Base-by-base conservation (phyloP, 2,888 invertebrate species). In the Neuroscelio doddi region DNA sequence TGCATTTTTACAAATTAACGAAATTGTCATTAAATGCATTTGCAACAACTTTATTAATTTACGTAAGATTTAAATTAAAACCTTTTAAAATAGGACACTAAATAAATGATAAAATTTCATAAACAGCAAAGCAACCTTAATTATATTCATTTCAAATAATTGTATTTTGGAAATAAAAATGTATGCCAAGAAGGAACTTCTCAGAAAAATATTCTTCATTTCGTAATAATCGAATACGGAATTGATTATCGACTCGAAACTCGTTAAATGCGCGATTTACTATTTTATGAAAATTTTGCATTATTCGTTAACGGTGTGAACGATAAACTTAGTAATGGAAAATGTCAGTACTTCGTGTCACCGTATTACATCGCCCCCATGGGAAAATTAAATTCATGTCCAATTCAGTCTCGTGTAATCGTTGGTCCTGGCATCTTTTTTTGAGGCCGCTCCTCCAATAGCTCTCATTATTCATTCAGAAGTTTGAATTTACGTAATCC, bases 261-360 rank as follows among this genome's bases (percentile, higher is more conserved):
- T 26, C 45, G 51, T 39, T 29, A 62, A 50, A 50, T 34, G 45
- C 36, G 38, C 17, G 32, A 55, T 45, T 62, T 39, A 42, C 45
- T 27, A 55, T 50, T 62, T 50, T 17, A 49, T 34, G 62, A 55
- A 55, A 46, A 50, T 53, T 42, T 39, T 38, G 15, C 27, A 38
- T 45, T 50, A 45, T 49, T 30, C 10, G 49, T 10, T 47, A 49
- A 32, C 52, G 17, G 52, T 30, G 36, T 50, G 41, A 55, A 51
- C 56, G 50, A 55, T 49, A 50, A 50, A 56, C 51, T 50, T 56
- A 44, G 63, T 67, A 67, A 64, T 64, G 59, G 63, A 50, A 56
- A 63, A 58, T 32, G 46, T 53, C 58, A 67, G 56, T 63, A 63
- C 56, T 59, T 52, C 47, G 39, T 50, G 50, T 50, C 49, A 52